Evolutionary conservation across 1,140 invertebrate genomes (phyloP).

Genomic region (Holotrichia oblita): DNA sequence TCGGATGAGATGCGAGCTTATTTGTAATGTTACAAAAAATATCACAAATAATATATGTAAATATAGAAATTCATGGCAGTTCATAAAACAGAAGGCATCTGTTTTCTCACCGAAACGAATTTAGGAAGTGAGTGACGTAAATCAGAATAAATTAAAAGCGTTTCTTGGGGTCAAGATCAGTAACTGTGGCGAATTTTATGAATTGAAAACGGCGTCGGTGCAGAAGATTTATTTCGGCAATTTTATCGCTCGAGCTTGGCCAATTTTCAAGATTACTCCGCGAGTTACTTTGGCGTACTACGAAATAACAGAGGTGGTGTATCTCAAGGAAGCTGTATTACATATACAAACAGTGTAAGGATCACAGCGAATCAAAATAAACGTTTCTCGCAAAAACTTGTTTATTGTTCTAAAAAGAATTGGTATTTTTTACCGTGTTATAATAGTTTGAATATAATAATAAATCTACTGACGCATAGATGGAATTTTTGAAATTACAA

Average conservation of each 20-base stretch:
- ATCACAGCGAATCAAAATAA: slow-evolving; percentile 1
- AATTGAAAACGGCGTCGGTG: slow-evolving; percentile 31
- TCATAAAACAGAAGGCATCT: slow-evolving; percentile 22
- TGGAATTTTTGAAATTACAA: not conserved
- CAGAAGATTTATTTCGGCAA: slow-evolving; percentile 19
- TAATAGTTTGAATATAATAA: slow-evolving; percentile 12
- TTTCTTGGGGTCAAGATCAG: slow-evolving; percentile 26
- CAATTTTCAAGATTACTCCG: slow-evolving; percentile 26
- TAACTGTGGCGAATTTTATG: slow-evolving; percentile 33
- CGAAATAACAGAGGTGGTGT: slow-evolving; percentile 17
- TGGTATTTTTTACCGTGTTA: not conserved
- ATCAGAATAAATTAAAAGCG: slow-evolving; percentile 24
- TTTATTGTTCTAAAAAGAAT: slow-evolving; percentile 16
- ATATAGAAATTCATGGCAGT: slow-evolving; percentile 25
- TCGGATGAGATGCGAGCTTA: too few relatives aligned
- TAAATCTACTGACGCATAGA: not conserved
- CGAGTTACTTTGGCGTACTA: slow-evolving; percentile 4
- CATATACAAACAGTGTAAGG: slow-evolving; percentile 21
- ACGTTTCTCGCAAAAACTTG: not conserved
- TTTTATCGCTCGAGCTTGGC: slow-evolving; percentile 4
- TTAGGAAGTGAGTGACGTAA: slow-evolving; percentile 31
- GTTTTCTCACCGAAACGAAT: slow-evolving; percentile 35
- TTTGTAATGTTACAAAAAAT: not conserved
- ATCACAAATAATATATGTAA: slow-evolving; percentile 24
- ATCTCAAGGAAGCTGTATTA: slow-evolving; percentile 7